phyloP scores from a whole-genome alignment of 2,113 vertebrate species.

The Poeciliopsis turrubarensis region DNA sequence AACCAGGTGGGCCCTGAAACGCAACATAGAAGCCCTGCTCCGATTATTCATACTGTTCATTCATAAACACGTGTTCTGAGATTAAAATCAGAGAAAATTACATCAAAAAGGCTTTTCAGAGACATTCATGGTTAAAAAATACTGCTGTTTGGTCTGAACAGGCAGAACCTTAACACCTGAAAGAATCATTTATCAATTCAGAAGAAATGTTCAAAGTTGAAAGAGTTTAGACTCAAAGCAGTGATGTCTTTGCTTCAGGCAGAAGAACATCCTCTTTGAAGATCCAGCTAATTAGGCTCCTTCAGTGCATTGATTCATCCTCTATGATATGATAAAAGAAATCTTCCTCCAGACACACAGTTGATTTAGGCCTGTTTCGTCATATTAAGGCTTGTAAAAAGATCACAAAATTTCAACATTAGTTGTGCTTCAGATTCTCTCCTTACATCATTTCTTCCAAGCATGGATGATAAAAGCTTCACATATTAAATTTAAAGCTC shows the following conservation, averaged over 20 bases:
- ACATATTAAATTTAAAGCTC: too few relatives aligned
- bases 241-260: neutral
- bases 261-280: neutral
- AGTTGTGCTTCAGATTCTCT: fast-evolving
- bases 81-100: neutral
- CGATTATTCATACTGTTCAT: conserved; percentile 54
- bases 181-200: neutral
- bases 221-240: neutral
- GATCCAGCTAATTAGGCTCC: neutral
- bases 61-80: too few relatives aligned
- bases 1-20: conserved; percentile 89
- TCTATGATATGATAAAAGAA: neutral
- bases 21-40: conserved; percentile 71
- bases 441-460: too few relatives aligned
- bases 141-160: neutral
- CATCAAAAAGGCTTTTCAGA: neutral
- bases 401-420: neutral
- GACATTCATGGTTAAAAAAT: neutral
- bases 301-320: neutral
- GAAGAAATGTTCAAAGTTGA: conserved; percentile 19
- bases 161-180: neutral
- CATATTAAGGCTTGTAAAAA: neutral
- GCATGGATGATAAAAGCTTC: too few relatives aligned
- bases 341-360: neutral
- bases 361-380: neutral